Evolutionary conservation across 1,140 invertebrate genomes (phyloP), one percentile per base, ranked within the genome.

Genomic region (Thaumetopoea pityocampa): DNA sequence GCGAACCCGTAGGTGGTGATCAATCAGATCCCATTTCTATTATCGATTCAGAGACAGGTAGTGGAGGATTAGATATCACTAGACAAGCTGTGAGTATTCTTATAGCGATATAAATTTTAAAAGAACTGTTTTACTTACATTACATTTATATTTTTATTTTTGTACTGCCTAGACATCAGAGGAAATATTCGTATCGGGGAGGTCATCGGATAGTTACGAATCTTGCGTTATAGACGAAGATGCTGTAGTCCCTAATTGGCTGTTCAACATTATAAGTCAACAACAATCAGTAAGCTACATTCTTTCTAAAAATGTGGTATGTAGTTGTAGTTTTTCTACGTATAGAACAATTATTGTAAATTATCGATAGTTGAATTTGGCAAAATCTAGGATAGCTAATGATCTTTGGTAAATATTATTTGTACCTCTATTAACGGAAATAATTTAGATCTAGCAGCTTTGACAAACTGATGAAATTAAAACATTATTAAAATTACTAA

Each of bases 221-320:
- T 74, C 79, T 1, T 79, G 76, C 38, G 36, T 63, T 4, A 26
- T 68, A 8, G 73, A 80, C 8, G 76, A 83, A 8, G 79, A 83
- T 11, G 19, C 56, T 1, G 38, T 66, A 16, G 63, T 83, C 7
- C 76, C 79, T 1, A 56, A 71, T 56, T 83, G 79, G 79, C 47
- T 83, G 9, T 83, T 77, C 37, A 55, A 67, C 9, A 53, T 67
- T 19, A 64, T 72, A n/a, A 82, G 51, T 29, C 67, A 70, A 42
- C 71, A 79, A 20, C 52, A 64, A 23, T 64, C 67, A 23, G 70
- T 70, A 54, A 65, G 56, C 23, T 46, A 16, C 41, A n/a, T n/a
- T n/a, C n/a, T n/a, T n/a, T n/a, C n/a, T n/a, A n/a, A n/a, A n/a
- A n/a, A n/a, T n/a, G n/a, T n/a, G n/a, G n/a, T n/a, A n/a, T n/a